Percentiles rank a stretch among this genome's conserved stretches.
phyloP scores from a whole-genome alignment of 2,888 invertebrate genomes.

The Drosophila monieri region DNA sequence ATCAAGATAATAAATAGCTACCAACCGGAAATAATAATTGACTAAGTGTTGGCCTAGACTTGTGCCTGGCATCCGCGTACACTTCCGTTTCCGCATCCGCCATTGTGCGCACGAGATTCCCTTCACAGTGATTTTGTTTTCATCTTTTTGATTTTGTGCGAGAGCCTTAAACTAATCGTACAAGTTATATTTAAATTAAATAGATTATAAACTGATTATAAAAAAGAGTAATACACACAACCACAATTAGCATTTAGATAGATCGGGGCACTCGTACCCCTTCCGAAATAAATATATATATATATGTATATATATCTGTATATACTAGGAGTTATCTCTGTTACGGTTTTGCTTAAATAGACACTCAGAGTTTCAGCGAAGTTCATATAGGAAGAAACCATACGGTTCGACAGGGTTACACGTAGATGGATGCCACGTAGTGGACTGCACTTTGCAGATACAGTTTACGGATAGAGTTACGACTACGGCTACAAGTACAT shows the following conservation, averaged over 20 bases:
- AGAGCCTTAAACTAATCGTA: conserved; percentile 52
- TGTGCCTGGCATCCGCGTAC: conserved; percentile 40
- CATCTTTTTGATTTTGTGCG: conserved; percentile 41
- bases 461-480: conserved; percentile 44
- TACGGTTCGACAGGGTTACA: conserved; percentile 50
- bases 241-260: conserved; percentile 66
- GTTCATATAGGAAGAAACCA: conserved; percentile 74
- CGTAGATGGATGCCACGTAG: conserved; percentile 14
- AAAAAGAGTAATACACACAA: conserved; percentile 76
- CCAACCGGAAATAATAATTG: conserved; percentile 50
- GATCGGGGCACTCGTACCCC: conserved; percentile 45
- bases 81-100: conserved; percentile 14
- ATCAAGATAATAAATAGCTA: conserved; percentile 56
- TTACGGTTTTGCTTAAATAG: conserved; percentile 57
- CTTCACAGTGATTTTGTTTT: conserved; percentile 27
- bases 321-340: conserved; percentile 42
- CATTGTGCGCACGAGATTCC: conserved; percentile 58
- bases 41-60: conserved; percentile 62
- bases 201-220: conserved; percentile 46
- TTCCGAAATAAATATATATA: conserved; percentile 14
- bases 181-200: conserved; percentile 35
- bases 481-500: conserved; percentile 33
- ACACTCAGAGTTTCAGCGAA: conserved; percentile 75
- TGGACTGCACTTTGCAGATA: conserved; percentile 50
- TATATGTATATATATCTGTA: conserved; percentile 37